These are phyloP conservation scores for Mandrillus leucophaeus DNA, from an alignment of 2,113 vertebrate species.

Conservation along the genomic window DNA sequence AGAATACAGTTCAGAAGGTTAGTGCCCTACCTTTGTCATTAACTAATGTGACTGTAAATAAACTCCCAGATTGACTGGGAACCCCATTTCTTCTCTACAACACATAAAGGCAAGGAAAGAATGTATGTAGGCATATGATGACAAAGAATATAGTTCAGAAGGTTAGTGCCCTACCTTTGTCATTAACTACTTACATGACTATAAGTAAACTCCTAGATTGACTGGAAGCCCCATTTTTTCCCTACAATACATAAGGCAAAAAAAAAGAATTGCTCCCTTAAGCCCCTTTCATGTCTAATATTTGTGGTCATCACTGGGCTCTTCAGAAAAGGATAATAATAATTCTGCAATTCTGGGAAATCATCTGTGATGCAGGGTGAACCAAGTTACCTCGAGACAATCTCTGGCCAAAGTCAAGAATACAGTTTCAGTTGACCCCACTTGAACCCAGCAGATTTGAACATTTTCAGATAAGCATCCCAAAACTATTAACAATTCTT, in stretches of 20 bases:
- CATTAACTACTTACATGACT: too few relatives aligned
- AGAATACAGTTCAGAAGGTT: too few relatives aligned
- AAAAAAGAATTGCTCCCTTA: background rate
- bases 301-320: background rate
- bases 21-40: too few relatives aligned
- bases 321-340: background rate
- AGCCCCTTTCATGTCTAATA: background rate
- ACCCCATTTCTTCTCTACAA: too few relatives aligned
- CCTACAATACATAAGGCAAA: too few relatives aligned
- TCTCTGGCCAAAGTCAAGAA: constrained; percentile 6
- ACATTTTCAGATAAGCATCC: constrained; percentile 38
- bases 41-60: too few relatives aligned
- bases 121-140: too few relatives aligned
- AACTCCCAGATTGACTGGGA: too few relatives aligned
- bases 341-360: background rate
- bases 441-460: constrained; percentile 34
- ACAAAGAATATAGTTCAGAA: too few relatives aligned
- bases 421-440: background rate
- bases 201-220: too few relatives aligned
- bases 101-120: background rate
- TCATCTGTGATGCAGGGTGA: background rate
- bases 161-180: too few relatives aligned
- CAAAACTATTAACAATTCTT: constrained; percentile 46
- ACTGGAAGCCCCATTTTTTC: too few relatives aligned
- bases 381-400: background rate